Evolutionary conservation across 2,113 vertebrate species (phyloP), one percentile per base, ranked within the genome.

Genomic region (Toxotes jaculatrix): DNA sequence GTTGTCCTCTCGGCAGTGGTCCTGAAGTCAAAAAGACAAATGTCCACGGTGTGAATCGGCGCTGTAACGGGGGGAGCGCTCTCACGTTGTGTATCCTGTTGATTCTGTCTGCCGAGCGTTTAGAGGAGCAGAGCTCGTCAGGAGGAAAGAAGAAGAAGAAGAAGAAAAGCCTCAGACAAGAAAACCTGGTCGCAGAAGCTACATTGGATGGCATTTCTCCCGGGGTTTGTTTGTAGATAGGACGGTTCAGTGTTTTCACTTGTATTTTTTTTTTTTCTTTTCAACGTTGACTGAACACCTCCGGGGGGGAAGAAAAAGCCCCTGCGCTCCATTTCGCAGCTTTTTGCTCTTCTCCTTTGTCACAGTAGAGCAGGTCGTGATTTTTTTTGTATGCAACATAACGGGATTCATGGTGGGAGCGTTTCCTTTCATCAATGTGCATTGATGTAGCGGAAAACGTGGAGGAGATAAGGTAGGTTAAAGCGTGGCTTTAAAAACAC

Each of bases 391-490:
- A 84, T 88, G 88, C 89, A 89, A 83, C 79, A 86, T 64, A 91
- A 88, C 86, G 68, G 82, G 85, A 89, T 94, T 94, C 89, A 67
- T 83, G 91, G 92, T 89, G 94, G 93, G 86, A 88, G 90, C 88
- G 85, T 87, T 86, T 92, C 84, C 92, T 88, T 90, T 89, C 89
- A 91, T 94, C 93, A 94, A 94, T 93, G 95, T 95, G 92, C 91
- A 92, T 96, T 95, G 91, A 95, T 95, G 95, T 94, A 93, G 93
- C 92, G 83, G 94, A 87, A 93, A 93, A 88, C 93, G 94, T 93
- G 93, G 90, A 94, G 92, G 93, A 95, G 95, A 96, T 94, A 95
- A 95, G 95, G 95, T 96, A 85, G 90, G 95, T 83, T 36, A 32
- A 19, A 9, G 59, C 66, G 23, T 27, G 69, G 32, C 74, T 45